These are phyloP conservation scores for Diuraphis noxia DNA, from an alignment of 1,140 invertebrate species.

Conservation along the genomic window DNA sequence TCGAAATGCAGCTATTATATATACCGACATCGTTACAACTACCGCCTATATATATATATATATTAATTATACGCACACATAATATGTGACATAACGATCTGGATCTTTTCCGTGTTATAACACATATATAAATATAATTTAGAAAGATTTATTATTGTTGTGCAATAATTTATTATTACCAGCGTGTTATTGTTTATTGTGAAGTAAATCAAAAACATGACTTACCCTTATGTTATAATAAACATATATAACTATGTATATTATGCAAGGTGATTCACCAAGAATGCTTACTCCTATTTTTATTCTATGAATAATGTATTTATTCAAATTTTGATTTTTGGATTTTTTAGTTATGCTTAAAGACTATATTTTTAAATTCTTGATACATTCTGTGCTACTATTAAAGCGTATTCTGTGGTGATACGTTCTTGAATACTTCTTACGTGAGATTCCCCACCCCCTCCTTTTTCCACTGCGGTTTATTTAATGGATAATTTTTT, in stretches of 20 bases:
- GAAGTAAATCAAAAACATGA: background rate
- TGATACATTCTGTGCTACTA: too few relatives aligned
- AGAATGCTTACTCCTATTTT: background rate
- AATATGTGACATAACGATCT: too few relatives aligned
- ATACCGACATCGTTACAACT: background rate
- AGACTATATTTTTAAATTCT: too few relatives aligned
- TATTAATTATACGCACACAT: background rate
- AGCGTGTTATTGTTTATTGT: background rate
- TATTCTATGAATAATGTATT: background rate
- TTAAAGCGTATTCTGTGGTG: too few relatives aligned
- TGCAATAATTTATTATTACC: background rate
- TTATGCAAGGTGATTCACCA: background rate
- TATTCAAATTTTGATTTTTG: too few relatives aligned
- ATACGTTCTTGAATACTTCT: too few relatives aligned
- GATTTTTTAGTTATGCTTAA: too few relatives aligned
- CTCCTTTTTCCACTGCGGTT: too few relatives aligned
- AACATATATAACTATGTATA: background rate
- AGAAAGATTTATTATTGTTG: background rate
- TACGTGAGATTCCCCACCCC: too few relatives aligned
- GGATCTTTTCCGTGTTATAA: background rate
- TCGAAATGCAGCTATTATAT: background rate
- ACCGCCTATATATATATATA: background rate
- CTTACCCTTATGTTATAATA: background rate
- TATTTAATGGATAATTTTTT: too few relatives aligned
- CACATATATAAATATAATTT: background rate